Conservation (phyloP, 2,797 vertebrate genomes). For the Myiotriccus ornatus region DNA sequence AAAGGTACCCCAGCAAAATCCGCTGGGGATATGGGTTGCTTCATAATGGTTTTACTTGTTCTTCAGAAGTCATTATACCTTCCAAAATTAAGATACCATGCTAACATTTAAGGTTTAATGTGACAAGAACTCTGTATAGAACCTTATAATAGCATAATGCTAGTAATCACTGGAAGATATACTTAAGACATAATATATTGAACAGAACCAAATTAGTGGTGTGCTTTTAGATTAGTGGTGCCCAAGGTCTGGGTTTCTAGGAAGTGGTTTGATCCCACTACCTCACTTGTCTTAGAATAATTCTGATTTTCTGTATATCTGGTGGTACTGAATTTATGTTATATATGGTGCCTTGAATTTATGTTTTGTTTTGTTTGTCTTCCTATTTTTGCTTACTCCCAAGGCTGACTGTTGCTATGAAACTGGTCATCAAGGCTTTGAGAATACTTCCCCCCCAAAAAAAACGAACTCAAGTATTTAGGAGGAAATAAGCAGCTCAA, state of each 20-base stretch:
- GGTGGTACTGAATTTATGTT: background rate
- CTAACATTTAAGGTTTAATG: background rate
- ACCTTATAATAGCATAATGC: background rate
- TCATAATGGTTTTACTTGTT: background rate
- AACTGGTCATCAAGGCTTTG: background rate
- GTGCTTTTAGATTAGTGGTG: background rate
- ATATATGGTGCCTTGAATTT: background rate
- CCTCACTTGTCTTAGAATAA: background rate
- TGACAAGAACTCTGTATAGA: background rate
- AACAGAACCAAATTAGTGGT: background rate
- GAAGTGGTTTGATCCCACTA: background rate
- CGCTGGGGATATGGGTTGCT: background rate
- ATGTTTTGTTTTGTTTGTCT: background rate
- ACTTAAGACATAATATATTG: background rate
- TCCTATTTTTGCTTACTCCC: background rate
- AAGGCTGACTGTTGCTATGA: background rate
- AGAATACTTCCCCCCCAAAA: background rate
- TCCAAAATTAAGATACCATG: background rate
- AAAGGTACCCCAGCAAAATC: background rate
- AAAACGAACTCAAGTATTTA: background rate
- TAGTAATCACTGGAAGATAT: background rate
- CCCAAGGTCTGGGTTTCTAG: background rate
- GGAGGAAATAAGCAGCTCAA: background rate
- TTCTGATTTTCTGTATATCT: background rate
- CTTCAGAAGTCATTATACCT: background rate